These are phyloP conservation scores for Eurois occulta DNA, from an alignment of 2,888 invertebrate species.

Conservation along the genomic window DNA sequence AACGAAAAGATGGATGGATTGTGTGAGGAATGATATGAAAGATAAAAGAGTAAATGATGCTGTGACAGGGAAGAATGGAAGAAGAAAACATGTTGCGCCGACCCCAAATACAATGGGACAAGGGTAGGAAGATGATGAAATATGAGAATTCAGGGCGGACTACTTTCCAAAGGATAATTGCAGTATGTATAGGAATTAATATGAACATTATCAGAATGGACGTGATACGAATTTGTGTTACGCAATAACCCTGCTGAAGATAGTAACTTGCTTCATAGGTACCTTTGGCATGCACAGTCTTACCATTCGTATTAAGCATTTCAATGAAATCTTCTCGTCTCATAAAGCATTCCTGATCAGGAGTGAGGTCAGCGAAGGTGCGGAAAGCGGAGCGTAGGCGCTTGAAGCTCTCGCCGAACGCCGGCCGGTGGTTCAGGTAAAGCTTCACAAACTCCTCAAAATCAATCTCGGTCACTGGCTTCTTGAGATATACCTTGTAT, in stretches of 20 bases:
- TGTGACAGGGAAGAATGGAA: too few species aligned
- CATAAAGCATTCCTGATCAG: constrained; percentile 72
- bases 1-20: too few species aligned
- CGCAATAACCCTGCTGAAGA: neutral
- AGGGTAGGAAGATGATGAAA: neutral
- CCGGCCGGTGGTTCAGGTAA: constrained; percentile 92
- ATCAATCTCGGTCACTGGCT: constrained; percentile 89
- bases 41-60: too few species aligned
- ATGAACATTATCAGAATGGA: neutral
- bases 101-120: too few species aligned
- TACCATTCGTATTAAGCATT: constrained; percentile 73
- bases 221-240: neutral
- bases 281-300: neutral
- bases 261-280: neutral
- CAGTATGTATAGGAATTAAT: neutral
- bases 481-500: constrained; percentile 87
- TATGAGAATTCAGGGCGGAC: neutral
- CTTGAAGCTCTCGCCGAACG: constrained; percentile 87
- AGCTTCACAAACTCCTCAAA: constrained; percentile 92
- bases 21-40: too few species aligned
- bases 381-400: constrained; percentile 88
- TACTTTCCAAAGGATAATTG: neutral
- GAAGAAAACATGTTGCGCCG: too few species aligned
- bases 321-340: constrained; percentile 83
- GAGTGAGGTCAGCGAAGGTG: constrained; percentile 75